Evolutionary conservation across 2,888 invertebrate species (phyloP), one percentile per base, ranked within the genome.

Genomic region (Spodoptera littoralis): DNA sequence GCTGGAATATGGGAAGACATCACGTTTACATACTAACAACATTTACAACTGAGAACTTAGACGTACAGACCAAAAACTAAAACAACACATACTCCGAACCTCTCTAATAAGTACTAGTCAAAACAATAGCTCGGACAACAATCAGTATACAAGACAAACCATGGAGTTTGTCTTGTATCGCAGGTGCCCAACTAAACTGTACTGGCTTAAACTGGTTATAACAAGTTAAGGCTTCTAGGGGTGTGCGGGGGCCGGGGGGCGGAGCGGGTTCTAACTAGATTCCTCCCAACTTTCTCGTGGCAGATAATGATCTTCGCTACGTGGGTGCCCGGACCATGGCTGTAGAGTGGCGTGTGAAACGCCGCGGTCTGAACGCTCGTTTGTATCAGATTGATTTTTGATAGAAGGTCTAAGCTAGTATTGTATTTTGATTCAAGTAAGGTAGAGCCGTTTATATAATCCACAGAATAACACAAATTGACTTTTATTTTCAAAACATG

Each of bases 291-390:
- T 93, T 93, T 93, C 92, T 90, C 91, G 84, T 86, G 82, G 82
- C 83, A 92, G 94, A 94, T 94, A 94, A 94, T 94, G 93, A 94
- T 94, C 94, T 94, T 94, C 89, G 87, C 84, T 89, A 90, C 92
- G 92, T 91, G 92, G 92, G 92, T 90, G 91, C 91, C 76, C 70
- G 77, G 75, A 60, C 53, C 78, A 60, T 11, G 68, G 67, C 24
- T 12, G 58, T 11, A 61, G 63, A 49, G 60, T 58, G 60, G 86
- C 86, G 84, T 76, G 55, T 24, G 5, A 45, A 70, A 83, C 84
- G 87, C 84, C 49, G 84, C 86, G 83, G 65, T 60, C 59, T 1
- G 24, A 8, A 68, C 70, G 77, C 70, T 42, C 69, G 70, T 77
- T 11, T 73, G 52, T 4, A 46, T 0, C 4, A 12, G 9, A 11